Conservation (phyloP, 2,113 vertebrate species). For the Etheostoma cragini region DNA sequence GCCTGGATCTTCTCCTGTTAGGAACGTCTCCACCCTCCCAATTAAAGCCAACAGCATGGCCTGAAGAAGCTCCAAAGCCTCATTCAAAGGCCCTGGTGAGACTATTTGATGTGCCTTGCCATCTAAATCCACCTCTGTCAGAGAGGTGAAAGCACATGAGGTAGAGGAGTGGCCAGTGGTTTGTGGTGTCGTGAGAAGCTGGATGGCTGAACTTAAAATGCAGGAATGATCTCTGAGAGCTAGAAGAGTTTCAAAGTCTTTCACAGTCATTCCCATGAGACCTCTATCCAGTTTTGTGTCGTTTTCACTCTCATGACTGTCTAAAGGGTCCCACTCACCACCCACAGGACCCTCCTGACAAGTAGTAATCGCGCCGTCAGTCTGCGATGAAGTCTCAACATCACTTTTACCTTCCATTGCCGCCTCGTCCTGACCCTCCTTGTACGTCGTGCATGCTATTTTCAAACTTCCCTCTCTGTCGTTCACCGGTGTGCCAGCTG, state of each 20-base stretch:
- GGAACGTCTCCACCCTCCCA: slow-evolving; percentile 87
- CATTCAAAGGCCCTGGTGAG: slow-evolving; percentile 86
- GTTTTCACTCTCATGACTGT: slow-evolving; percentile 68
- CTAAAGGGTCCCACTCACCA: slow-evolving; percentile 73
- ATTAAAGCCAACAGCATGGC: slow-evolving; percentile 89
- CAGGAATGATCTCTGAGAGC: slow-evolving; percentile 89
- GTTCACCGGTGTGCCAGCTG: background rate
- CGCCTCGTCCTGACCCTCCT: slow-evolving; percentile 83
- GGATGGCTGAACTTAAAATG: slow-evolving; percentile 90
- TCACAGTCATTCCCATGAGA: slow-evolving; percentile 74
- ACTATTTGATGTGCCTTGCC: slow-evolving; percentile 68
- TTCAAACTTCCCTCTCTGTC: slow-evolving; percentile 31
- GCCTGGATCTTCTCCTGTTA: slow-evolving; percentile 84
- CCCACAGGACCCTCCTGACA: slow-evolving; percentile 78
- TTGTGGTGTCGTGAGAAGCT: slow-evolving; percentile 85
- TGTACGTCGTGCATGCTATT: slow-evolving; percentile 79
- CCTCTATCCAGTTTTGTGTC: slow-evolving; percentile 7
- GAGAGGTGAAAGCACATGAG: slow-evolving; percentile 4
- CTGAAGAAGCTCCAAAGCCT: slow-evolving; percentile 89
- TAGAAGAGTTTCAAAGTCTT: slow-evolving; percentile 86
- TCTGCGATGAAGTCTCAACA: slow-evolving; percentile 83
- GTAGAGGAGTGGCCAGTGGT: slow-evolving; percentile 66
- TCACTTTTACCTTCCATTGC: slow-evolving; percentile 47
- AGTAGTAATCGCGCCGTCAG: slow-evolving; percentile 50
- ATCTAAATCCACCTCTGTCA: slow-evolving; percentile 73